Evolutionary conservation across 2,113 vertebrate species (phyloP).

Genomic region (Panurus biarmicus): DNA sequence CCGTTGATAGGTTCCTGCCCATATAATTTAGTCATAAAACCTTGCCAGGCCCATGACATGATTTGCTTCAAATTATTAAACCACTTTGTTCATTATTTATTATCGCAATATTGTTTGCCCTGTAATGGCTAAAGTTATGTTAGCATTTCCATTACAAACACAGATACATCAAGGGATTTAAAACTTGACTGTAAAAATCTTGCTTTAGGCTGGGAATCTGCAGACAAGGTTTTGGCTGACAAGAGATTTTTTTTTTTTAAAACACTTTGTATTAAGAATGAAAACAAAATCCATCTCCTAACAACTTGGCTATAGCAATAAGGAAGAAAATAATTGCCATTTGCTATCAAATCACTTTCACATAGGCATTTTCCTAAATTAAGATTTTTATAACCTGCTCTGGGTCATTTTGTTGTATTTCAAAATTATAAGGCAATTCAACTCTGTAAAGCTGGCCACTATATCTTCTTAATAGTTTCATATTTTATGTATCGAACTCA

Average conservation of each 20-base stretch:
- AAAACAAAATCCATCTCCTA: slow-evolving; percentile 18
- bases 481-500: slow-evolving; percentile 25
- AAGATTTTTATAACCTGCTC: slow-evolving; percentile 20
- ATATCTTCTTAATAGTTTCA: background rate
- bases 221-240: slow-evolving; percentile 14
- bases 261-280: background rate
- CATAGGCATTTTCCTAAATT: slow-evolving; percentile 16
- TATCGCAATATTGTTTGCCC: slow-evolving; percentile 28
- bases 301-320: background rate
- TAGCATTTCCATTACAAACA: slow-evolving; percentile 47
- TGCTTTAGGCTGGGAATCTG: slow-evolving; percentile 17
- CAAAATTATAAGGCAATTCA: slow-evolving; percentile 33
- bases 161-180: slow-evolving; percentile 46
- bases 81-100: slow-evolving; percentile 50
- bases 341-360: slow-evolving; percentile 11
- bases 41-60: background rate
- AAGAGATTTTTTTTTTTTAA: background rate
- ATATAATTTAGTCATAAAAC: slow-evolving; percentile 35
- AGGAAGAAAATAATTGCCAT: background rate
- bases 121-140: slow-evolving; percentile 32
- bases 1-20: background rate
- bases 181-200: slow-evolving; percentile 13
- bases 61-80: slow-evolving; percentile 44
- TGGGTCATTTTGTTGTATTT: slow-evolving; percentile 32
- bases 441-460: background rate